phyloP scores from a whole-genome alignment of 2,113 vertebrate genomes.

The Lanius ludovicianus region DNA sequence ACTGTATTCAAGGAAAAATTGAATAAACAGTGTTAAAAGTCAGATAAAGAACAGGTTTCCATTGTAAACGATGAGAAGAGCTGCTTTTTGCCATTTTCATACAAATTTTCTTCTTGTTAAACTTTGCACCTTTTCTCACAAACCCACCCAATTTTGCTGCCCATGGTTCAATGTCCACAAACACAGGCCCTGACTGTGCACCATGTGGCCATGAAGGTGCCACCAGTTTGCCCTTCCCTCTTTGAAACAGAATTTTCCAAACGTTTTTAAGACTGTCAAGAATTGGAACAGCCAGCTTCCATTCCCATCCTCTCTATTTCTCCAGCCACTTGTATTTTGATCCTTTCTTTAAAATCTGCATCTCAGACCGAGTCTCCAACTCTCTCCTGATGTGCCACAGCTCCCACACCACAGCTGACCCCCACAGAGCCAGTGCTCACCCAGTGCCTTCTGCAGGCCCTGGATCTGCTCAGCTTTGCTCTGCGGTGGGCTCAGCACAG shows the following conservation, averaged over 20 bases:
- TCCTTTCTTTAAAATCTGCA: not conserved
- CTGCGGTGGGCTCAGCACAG: fast-evolving
- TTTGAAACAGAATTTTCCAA: not conserved
- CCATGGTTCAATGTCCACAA: not conserved
- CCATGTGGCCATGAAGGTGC: not conserved
- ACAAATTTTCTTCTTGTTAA: not conserved
- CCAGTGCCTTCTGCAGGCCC: not conserved
- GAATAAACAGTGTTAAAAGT: not conserved
- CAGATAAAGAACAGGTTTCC: not conserved
- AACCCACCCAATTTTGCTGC: not conserved
- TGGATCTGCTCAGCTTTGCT: not conserved
- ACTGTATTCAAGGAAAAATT: not conserved
- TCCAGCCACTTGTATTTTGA: not conserved
- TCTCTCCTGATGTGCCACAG: not conserved
- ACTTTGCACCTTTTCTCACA: not conserved
- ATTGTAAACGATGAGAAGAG: not conserved
- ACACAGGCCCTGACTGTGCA: not conserved
- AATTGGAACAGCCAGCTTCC: not conserved
- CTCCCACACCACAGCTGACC: not conserved
- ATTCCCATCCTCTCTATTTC: not conserved
- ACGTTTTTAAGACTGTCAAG: not conserved
- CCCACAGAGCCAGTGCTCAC: fast-evolving
- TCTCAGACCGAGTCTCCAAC: fast-evolving
- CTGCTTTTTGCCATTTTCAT: not conserved
- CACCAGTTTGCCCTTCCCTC: not conserved